Evolutionary conservation across 2,113 vertebrate genomes (phyloP).

Genomic region (Genyomyrus donnyi): DNA sequence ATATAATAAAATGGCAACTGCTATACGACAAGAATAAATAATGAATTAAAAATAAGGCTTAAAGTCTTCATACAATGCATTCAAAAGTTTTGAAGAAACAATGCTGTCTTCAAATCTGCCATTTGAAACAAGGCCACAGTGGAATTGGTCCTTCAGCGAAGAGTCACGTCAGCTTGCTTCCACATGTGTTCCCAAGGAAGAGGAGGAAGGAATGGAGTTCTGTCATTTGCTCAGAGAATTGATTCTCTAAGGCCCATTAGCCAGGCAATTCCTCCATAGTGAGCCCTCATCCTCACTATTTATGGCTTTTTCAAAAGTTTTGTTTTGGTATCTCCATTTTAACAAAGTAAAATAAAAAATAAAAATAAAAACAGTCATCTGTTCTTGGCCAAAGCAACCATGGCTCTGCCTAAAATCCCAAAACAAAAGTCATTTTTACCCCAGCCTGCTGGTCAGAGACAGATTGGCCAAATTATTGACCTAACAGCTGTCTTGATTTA

Average conservation of each 20-base stretch:
- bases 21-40: slow-evolving; percentile 39
- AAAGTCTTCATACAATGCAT: slow-evolving; percentile 52
- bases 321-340: slow-evolving; percentile 59
- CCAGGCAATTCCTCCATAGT: slow-evolving; percentile 24
- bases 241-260: slow-evolving; percentile 12
- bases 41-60: slow-evolving; percentile 80
- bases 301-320: slow-evolving; percentile 66
- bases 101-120: slow-evolving; percentile 37
- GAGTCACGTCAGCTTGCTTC: slow-evolving; percentile 42
- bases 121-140: slow-evolving; percentile 49
- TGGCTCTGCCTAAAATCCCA: neutral
- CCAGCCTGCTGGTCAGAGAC: neutral
- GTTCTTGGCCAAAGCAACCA: slow-evolving; percentile 16
- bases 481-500: slow-evolving; percentile 15
- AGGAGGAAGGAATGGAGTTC: slow-evolving; percentile 44
- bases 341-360: slow-evolving; percentile 27
- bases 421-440: neutral
- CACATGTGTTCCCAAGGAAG: slow-evolving; percentile 43
- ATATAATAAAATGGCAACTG: slow-evolving; percentile 46
- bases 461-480: slow-evolving; percentile 29
- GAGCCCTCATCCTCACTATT: slow-evolving; percentile 48
- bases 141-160: slow-evolving; percentile 69
- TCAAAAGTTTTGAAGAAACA: slow-evolving; percentile 35
- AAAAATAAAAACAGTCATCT: slow-evolving; percentile 25
- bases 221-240: slow-evolving; percentile 40